phyloP scores from a whole-genome alignment of 2,113 vertebrate species.

The Chloropsis cyanopogon region DNA sequence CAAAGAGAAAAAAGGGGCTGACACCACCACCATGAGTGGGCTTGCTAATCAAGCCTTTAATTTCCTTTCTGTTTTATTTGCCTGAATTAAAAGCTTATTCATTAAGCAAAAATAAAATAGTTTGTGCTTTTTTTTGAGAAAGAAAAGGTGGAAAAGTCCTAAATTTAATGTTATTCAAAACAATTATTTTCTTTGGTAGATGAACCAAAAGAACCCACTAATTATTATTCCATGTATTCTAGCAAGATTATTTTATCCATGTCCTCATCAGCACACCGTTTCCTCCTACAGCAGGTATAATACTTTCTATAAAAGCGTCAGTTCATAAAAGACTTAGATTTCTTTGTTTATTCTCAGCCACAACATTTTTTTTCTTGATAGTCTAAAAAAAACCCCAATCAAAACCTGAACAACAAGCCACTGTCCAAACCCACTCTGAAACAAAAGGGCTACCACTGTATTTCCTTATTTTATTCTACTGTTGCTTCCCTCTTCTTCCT shows the following conservation, averaged over 20 bases:
- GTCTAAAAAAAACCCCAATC: background rate
- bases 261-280: background rate
- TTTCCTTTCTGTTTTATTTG: slow-evolving; percentile 11
- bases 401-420: background rate
- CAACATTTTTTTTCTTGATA: background rate
- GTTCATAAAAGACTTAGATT: background rate
- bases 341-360: background rate
- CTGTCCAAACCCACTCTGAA: background rate
- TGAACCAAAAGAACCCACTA: background rate
- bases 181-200: slow-evolving; percentile 25
- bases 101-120: background rate
- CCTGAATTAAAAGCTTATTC: background rate
- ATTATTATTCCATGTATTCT: slow-evolving; percentile 7
- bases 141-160: slow-evolving; percentile 7
- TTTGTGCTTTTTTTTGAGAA: slow-evolving; percentile 4
- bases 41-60: slow-evolving; percentile 19
- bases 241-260: background rate
- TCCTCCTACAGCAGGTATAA: background rate
- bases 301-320: background rate
- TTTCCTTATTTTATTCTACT: background rate
- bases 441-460: background rate
- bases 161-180: slow-evolving; percentile 4
- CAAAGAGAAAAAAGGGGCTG: background rate
- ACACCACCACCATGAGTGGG: background rate
- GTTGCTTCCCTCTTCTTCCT: background rate